Conservation (phyloP, 2,113 vertebrate genomes). For the Microcebus murinus region DNA sequence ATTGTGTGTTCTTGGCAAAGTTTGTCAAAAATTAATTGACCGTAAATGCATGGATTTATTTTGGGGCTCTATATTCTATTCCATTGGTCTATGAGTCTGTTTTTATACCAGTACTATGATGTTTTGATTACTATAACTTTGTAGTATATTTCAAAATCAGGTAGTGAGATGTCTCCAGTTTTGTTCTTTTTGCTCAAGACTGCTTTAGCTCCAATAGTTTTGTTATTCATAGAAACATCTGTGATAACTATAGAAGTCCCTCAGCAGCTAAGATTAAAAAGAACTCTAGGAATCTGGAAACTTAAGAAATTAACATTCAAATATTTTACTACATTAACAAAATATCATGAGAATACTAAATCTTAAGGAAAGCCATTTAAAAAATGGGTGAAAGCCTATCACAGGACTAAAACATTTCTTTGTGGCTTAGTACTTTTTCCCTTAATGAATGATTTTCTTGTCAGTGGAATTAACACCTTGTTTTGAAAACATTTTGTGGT, state of each 20-base stretch:
- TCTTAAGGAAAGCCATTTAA: background rate
- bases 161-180: background rate
- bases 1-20: background rate
- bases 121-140: background rate
- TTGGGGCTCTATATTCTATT: background rate
- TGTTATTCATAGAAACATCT: background rate
- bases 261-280: background rate
- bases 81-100: background rate
- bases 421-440: background rate
- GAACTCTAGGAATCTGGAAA: background rate
- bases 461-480: background rate
- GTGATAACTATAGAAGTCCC: background rate
- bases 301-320: constrained; percentile 40
- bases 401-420: background rate
- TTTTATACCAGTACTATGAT: background rate
- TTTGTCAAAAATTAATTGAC: background rate
- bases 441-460: background rate
- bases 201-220: background rate
- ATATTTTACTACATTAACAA: background rate
- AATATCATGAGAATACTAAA: background rate
- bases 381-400: background rate
- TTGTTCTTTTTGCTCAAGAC: background rate
- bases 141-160: background rate
- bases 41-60: background rate
- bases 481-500: constrained; percentile 23